Base-by-base conservation (phyloP, 2,797 vertebrate species). In the Hydrocynus forskahlii region DNA sequence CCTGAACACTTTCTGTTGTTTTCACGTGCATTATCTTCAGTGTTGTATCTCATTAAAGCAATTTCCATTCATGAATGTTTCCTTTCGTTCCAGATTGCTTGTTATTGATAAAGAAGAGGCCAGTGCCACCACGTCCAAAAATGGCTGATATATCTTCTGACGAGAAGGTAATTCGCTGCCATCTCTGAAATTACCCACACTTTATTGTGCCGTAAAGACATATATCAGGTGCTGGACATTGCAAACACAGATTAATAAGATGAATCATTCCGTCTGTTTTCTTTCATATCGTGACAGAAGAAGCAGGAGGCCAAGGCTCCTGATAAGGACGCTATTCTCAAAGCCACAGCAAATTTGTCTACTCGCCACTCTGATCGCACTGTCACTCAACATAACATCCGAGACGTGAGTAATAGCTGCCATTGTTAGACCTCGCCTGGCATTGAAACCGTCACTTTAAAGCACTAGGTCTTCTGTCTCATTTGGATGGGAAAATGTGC, bases 271-370 rank as follows among this genome's bases (percentile, higher is more conserved):
- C 25, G 19, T 35, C 19, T 43, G 16, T 67, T 59, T 57, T 13
- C 38, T 62, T 70, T 54, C 63, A 0, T 76, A 55, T 0, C 78
- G 72, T 68, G 66, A 21, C 88, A 98, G 97, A 97, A 97, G 87
- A 99, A 98, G 87, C 96, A 97, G 87, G 97, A 99, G 4, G 97
- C 96, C 89, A 99, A 97, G 88, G 97, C 98, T 88, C 98, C 98
- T 0, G 97, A 99, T 90, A 97, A 96, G 89, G 98, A 99, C 0
- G 96, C 97, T 16, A 98, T 99, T 70, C 91, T 96, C 54, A 97
- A 96, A 86, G 98, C 97, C 2, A 99, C 98, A 0, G 92, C 95
- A 79, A 93, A 70, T 82, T 92, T 99, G 83, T 94, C 96, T 0
- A 93, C 95, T 13, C 94, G 92, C 71, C 95, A 93, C 84, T 93